Conservation (phyloP, 2,888 invertebrate species). For the Tridacna crocea region DNA sequence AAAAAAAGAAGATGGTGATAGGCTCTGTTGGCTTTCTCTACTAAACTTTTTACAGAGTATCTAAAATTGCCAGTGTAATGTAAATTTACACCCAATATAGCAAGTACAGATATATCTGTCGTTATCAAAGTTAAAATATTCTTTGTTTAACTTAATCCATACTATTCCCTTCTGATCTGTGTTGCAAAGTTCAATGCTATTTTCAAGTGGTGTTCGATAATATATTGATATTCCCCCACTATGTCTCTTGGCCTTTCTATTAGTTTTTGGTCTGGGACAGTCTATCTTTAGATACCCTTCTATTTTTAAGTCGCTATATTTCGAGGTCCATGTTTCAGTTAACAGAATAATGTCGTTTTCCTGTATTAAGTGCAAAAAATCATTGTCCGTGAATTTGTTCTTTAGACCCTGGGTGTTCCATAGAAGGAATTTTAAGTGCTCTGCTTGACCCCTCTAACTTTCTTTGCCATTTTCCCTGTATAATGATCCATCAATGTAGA, state of each 20-base stretch:
- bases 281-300: conserved; percentile 24
- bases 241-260: conserved; percentile 27
- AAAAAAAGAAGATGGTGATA: too few species aligned
- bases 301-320: conserved; percentile 10
- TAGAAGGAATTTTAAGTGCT: conserved; percentile 7
- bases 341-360: conserved; percentile 26
- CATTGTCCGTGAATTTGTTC: conserved; percentile 23
- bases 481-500: background rate
- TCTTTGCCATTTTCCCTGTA: background rate
- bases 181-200: conserved; percentile 19
- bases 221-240: conserved; percentile 35
- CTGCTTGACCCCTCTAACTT: background rate
- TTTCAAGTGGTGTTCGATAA: conserved; percentile 4
- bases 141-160: conserved; percentile 31
- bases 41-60: too few species aligned
- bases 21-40: too few species aligned
- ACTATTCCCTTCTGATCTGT: conserved; percentile 31
- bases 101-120: conserved; percentile 28
- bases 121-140: conserved; percentile 12
- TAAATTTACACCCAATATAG: conserved; percentile 38
- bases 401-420: conserved; percentile 29
- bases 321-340: conserved; percentile 24
- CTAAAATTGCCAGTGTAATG: too few species aligned
- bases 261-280: conserved; percentile 30
- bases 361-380: conserved; percentile 12